These are phyloP conservation scores for Thaleichthys pacificus DNA, from an alignment of 2,797 vertebrate species.

Conservation along the genomic window DNA sequence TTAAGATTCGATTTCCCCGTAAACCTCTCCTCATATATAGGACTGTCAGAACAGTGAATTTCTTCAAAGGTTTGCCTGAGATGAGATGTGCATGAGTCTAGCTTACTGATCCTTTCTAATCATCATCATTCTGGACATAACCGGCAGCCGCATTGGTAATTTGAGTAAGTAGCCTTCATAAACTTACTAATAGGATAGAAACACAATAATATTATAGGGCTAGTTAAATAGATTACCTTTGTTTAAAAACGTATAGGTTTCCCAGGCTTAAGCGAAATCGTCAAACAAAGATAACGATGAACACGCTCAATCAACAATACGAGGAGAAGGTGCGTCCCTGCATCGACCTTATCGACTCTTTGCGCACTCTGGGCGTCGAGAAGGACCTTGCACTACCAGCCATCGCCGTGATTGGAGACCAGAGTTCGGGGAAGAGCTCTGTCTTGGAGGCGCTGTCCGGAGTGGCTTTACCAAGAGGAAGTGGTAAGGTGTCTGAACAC, in stretches of 20 bases:
- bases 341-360: constrained; percentile 85
- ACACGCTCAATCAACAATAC: constrained; percentile 68
- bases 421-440: constrained; percentile 92
- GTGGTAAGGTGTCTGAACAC: constrained; percentile 67
- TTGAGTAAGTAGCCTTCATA: too few species aligned
- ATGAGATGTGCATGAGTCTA: too few species aligned
- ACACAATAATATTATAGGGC: too few species aligned
- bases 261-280: too few species aligned
- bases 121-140: too few species aligned
- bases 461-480: constrained; percentile 86
- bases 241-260: too few species aligned
- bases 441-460: constrained; percentile 90
- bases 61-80: too few species aligned
- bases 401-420: constrained; percentile 90
- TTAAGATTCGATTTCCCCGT: neutral
- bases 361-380: constrained; percentile 83
- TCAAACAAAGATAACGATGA: constrained; percentile 8
- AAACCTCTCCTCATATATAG: neutral
- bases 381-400: constrained; percentile 83
- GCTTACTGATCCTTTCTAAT: too few species aligned
- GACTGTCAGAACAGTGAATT: neutral
- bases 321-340: constrained; percentile 83
- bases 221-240: too few species aligned
- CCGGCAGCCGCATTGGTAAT: too few species aligned
- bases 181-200: too few species aligned